Conservation (phyloP, 2,797 vertebrate species). For the Pipistrellus pygmaeus region DNA sequence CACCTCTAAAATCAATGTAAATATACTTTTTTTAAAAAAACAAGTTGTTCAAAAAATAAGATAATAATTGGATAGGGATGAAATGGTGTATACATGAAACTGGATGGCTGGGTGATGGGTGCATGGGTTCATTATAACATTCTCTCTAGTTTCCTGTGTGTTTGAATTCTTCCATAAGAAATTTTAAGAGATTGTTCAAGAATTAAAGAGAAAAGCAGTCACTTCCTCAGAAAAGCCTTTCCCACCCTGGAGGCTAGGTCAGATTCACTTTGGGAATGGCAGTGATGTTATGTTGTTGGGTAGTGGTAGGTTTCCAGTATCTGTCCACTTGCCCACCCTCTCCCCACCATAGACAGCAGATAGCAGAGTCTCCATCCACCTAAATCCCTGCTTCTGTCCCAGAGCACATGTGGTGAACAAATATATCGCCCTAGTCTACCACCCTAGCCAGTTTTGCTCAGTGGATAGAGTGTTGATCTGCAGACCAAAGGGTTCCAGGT, state of each 20-base stretch:
- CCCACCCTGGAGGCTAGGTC: not conserved
- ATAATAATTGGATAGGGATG: not conserved
- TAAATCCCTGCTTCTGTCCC: not conserved
- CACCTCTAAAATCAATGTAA: too few relatives aligned
- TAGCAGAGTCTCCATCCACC: not conserved
- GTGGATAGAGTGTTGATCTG: too few relatives aligned
- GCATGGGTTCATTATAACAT: not conserved
- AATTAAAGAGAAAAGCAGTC: not conserved
- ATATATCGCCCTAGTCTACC: too few relatives aligned
- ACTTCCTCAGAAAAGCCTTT: conserved; percentile 4
- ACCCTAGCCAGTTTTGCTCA: too few relatives aligned
- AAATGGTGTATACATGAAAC: not conserved
- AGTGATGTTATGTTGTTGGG: too few relatives aligned
- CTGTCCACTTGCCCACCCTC: not conserved
- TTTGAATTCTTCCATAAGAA: not conserved
- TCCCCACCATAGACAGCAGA: not conserved
- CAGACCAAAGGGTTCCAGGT: too few relatives aligned
- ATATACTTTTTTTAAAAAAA: too few relatives aligned
- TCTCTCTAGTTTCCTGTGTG: not conserved
- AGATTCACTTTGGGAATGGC: not conserved
- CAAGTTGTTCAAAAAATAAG: too few relatives aligned
- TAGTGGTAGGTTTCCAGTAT: not conserved
- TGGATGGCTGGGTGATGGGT: not conserved
- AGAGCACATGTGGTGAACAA: not conserved
- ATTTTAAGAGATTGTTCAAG: not conserved